Conservation (phyloP, 2,113 vertebrate genomes). For the Spea multiplicata region DNA sequence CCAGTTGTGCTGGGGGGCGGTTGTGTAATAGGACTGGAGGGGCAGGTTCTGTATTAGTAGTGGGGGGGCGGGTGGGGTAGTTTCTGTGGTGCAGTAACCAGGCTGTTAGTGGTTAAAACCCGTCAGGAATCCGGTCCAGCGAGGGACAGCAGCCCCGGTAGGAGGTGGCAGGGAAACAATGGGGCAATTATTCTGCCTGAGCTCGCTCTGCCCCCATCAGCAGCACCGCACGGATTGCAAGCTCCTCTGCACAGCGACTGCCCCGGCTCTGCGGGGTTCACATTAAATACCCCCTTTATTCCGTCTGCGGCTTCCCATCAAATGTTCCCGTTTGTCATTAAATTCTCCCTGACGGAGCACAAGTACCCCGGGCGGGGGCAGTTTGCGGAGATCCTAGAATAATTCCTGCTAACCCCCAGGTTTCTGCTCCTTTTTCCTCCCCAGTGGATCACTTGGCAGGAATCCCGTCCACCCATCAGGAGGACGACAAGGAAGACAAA, state of each 20-base stretch:
- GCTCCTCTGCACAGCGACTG: too few species aligned
- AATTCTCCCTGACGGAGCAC: too few species aligned
- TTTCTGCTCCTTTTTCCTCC: neutral
- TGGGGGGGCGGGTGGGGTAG: neutral
- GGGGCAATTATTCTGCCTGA: neutral
- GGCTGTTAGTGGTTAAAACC: neutral
- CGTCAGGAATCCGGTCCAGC: neutral
- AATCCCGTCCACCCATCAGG: neutral
- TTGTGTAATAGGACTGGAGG: neutral
- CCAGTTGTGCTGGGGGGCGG: neutral
- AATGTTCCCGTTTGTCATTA: too few species aligned
- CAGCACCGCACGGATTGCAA: too few species aligned
- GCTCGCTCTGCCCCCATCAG: too few species aligned
- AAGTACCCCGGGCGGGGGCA: too few species aligned
- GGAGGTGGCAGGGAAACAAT: neutral
- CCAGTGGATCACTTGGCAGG: neutral
- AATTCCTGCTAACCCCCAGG: neutral
- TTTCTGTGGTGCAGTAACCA: too few species aligned
- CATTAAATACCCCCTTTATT: too few species aligned
- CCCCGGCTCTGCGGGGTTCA: too few species aligned
- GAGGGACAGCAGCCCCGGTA: neutral
- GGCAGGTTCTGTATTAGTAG: neutral
- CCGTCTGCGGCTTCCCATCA: too few species aligned
- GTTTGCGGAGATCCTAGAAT: too few species aligned
- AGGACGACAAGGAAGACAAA: slow-evolving; percentile 7